Conservation (phyloP, 2,113 vertebrate species). For the Cercopithecus mona region DNA sequence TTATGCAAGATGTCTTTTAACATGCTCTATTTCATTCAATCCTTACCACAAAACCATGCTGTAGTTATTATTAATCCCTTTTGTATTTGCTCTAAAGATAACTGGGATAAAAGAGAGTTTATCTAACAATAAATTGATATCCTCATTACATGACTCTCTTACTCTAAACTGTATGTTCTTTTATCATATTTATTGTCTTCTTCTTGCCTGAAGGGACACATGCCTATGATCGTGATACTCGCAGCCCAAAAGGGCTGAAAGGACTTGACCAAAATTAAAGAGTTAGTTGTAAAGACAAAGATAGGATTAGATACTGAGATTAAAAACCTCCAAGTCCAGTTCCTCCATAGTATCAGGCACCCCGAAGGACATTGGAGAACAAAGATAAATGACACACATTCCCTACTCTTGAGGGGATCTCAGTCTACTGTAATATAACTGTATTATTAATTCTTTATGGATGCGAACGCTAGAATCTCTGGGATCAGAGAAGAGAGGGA, state of each 20-base stretch:
- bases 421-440: neutral
- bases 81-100: neutral
- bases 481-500: neutral
- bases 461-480: neutral
- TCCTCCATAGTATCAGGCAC: neutral
- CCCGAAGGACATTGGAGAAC: neutral
- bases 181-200: neutral
- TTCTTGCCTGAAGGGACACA: neutral
- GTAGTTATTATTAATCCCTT: neutral
- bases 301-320: neutral
- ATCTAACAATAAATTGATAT: neutral
- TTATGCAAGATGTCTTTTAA: neutral
- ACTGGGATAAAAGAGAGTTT: neutral
- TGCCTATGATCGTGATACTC: fast-evolving
- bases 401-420: neutral
- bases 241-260: neutral
- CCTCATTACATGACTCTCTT: neutral
- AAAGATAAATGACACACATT: neutral
- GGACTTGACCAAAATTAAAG: neutral
- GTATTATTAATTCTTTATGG: neutral
- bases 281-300: neutral
- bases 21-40: neutral
- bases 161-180: neutral
- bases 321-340: neutral
- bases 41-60: neutral